These are phyloP conservation scores for Athalia circularis DNA, from an alignment of 2,888 invertebrate genomes.

Conservation along the genomic window DNA sequence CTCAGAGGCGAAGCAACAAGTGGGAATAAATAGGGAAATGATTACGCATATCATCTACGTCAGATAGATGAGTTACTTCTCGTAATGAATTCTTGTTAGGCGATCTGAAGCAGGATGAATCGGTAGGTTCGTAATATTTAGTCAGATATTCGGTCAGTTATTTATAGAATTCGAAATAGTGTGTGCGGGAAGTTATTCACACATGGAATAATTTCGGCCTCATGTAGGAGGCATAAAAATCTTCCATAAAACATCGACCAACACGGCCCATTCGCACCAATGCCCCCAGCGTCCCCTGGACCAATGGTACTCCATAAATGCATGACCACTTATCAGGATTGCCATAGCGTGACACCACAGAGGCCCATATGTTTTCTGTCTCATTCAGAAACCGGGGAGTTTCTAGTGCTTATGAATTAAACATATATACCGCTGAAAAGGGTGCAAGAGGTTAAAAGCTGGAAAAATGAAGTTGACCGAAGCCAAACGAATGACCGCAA, in stretches of 20 bases:
- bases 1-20: slow-evolving; percentile 44
- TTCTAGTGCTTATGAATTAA: slow-evolving; percentile 69
- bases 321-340: slow-evolving; percentile 74
- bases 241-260: slow-evolving; percentile 42
- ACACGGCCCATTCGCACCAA: slow-evolving; percentile 31
- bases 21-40: slow-evolving; percentile 40
- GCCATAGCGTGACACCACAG: slow-evolving; percentile 64
- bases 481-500: slow-evolving; percentile 51
- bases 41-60: slow-evolving; percentile 13
- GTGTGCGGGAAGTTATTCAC: too few species aligned
- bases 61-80: too few species aligned
- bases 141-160: too few species aligned
- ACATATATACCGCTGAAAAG: slow-evolving; percentile 64
- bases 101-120: too few species aligned
- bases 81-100: too few species aligned
- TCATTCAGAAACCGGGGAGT: slow-evolving; percentile 52
- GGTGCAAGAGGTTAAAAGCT: slow-evolving; percentile 65
- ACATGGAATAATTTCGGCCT: background rate
- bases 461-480: slow-evolving; percentile 58
- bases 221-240: slow-evolving; percentile 20
- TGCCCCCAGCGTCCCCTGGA: slow-evolving; percentile 30
- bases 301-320: slow-evolving; percentile 68
- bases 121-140: too few species aligned
- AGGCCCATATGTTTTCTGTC: slow-evolving; percentile 65
- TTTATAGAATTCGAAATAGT: too few species aligned